Evolutionary conservation across 2,797 vertebrate genomes (phyloP).

Genomic region (Myotis planiceps): DNA sequence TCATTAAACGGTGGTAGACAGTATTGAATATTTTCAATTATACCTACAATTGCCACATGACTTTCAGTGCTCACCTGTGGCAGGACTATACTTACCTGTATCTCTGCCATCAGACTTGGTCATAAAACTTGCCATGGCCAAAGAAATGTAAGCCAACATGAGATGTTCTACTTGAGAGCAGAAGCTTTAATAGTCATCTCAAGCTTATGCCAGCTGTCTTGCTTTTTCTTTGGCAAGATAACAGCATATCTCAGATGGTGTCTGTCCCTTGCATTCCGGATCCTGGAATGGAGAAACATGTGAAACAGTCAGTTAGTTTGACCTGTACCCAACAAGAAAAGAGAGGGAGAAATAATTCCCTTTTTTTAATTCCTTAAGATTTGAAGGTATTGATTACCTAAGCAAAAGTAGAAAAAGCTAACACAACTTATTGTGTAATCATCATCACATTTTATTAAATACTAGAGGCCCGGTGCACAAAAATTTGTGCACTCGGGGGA

Average conservation of each 20-base stretch:
- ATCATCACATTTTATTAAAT: background rate
- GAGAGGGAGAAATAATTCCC: background rate
- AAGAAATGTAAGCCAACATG: background rate
- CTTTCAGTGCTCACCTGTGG: background rate
- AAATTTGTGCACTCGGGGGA: no score
- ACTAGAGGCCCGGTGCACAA: no score
- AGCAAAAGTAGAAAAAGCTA: background rate
- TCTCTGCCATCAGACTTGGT: background rate
- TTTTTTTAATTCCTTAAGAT: background rate
- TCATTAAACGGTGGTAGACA: background rate
- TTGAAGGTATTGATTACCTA: background rate
- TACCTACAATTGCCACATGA: background rate
- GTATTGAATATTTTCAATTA: background rate
- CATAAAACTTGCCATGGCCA: background rate
- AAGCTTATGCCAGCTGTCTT: background rate
- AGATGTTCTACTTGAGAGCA: background rate
- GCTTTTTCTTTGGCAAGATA: background rate
- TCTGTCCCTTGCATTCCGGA: background rate
- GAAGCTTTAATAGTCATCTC: background rate
- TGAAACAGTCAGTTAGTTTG: background rate
- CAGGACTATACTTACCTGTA: background rate
- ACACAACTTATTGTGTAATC: background rate
- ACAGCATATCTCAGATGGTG: background rate
- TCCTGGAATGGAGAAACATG: background rate
- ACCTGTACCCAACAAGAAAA: background rate